Evolutionary conservation across 1,140 invertebrate genomes (phyloP), one percentile per base, ranked within the genome.

Genomic region (Brachionus manjavacas): DNA sequence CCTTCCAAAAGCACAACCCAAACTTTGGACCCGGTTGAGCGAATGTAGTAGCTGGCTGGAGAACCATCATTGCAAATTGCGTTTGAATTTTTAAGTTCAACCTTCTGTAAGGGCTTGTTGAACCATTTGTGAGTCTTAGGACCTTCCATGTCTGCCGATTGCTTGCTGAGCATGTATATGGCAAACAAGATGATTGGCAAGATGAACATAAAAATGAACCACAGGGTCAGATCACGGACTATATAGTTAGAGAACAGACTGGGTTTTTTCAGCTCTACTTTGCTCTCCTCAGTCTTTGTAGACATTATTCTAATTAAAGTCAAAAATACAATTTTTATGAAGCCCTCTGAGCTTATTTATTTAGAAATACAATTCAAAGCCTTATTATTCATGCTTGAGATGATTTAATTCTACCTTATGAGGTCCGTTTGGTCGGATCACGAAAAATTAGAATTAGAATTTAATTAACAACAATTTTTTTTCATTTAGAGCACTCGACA

Each of bases 181-280:
- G 43, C 20, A 28, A 81, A 81, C 28, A 81, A 35, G 16, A 81
- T 9, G 14, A 68, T 64, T 20, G 79, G 79, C 7, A 81, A 28
- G 12, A 81, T 43, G 11, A 81, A 81, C 43, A 81, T 60, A 81
- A 81, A 81, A 20, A 35, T 39, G 16, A 68, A 66, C 79, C 79
- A 81, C 20, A 81, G 9, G 16, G n/a, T 64, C n/a, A 81, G 41
- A 25, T 81, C 79, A 43, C 79, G 79, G 14, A 64, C 35, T 41
- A 81, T 81, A 4, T 81, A 81, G n/a, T 76, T 76, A 6, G 68
- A 72, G 16, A 39, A 39, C 8, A 68, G 25, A 68, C 66, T 3
- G 12, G 68, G 16, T n/a, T 72, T 72, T 41, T 72, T 41, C 7
- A n/a, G 14, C 41, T 72, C 35, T 6, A 12, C n/a, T 41, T 41